Base-by-base conservation (phyloP, 2,888 invertebrate genomes). In the Plagodis pulveraria region DNA sequence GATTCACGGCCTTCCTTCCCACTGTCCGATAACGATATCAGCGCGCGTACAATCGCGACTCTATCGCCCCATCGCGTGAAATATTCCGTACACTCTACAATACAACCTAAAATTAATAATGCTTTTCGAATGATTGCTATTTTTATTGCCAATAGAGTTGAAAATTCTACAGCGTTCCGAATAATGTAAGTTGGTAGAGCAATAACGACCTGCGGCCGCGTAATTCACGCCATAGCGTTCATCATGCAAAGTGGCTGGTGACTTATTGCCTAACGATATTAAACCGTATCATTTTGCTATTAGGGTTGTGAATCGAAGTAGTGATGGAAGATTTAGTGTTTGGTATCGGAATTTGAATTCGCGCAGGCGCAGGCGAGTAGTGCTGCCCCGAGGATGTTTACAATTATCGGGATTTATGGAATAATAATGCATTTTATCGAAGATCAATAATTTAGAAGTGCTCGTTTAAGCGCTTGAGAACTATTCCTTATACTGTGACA, bases 211-310 rank as follows among this genome's bases (percentile, higher is more conserved):
- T 80, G 86, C 80, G 84, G 75, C 74, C 88, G 89, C 89, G 90
- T 89, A 91, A 91, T 91, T 91, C 91, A 89, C 91, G 89, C 90
- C 88, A 83, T 80, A 77, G 83, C 84, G 83, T 80, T 86, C 87
- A 84, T 90, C 91, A 90, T 91, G 90, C 90, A 90, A 89, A 89
- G 87, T 84, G 85, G 73, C 77, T 69, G 66, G 66, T 59, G 52
- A 43, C 40, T 36, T 6, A 40, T 33, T 22, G 43, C 10, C 61
- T 60, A 34, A 12, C 66, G 12, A 80, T 69, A 72, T 10, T 54
- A 44, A 22, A 76, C 79, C 62, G 58, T 78, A 70, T 35, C 0
- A 0, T 6, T 6, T 0, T 11, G 5, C 8, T 0, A 0, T 41
- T 67, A 78, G 41, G 56, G 71, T 67, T 35, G 10, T 52, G 38